These are phyloP conservation scores for Metridium senile DNA, from an alignment of 92 coral and sea anemone genomes.

Conservation along the genomic window DNA sequence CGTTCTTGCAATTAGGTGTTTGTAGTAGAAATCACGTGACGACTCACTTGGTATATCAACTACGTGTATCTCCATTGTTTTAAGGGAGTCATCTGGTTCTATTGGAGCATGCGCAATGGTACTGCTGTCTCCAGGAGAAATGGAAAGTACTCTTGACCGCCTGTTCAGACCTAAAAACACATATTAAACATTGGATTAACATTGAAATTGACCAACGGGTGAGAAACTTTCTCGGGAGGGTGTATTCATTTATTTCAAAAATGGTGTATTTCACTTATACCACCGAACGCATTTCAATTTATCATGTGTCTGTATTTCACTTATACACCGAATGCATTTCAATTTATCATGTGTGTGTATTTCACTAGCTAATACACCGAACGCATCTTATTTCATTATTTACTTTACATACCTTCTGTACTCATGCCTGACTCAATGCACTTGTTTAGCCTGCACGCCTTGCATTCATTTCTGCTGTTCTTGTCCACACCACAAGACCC, in stretches of 20 bases:
- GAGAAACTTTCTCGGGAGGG: no score
- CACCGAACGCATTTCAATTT: no score
- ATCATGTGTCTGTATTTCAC: no score
- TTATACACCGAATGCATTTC: no score
- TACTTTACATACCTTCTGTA: slow-evolving; percentile 82
- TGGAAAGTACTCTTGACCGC: neutral
- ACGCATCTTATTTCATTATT: no score
- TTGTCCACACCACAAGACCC: slow-evolving; percentile 86
- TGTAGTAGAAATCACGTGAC: no score
- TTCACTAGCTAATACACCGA: no score
- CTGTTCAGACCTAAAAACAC: slow-evolving; percentile 4
- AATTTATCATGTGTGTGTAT: no score
- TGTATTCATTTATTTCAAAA: no score
- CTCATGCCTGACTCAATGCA: slow-evolving; percentile 90
- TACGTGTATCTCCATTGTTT: neutral
- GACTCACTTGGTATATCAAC: slow-evolving; percentile 5
- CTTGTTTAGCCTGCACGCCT: slow-evolving; percentile 89
- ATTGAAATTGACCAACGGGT: no score
- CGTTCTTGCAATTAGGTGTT: no score
- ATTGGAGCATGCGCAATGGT: neutral
- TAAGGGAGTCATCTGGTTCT: neutral
- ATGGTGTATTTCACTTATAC: no score
- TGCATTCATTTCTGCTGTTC: slow-evolving; percentile 91
- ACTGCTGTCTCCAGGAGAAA: neutral
- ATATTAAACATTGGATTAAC: neutral